phyloP scores from a whole-genome alignment of 2,113 vertebrate species.

The Okapia johnstoni region DNA sequence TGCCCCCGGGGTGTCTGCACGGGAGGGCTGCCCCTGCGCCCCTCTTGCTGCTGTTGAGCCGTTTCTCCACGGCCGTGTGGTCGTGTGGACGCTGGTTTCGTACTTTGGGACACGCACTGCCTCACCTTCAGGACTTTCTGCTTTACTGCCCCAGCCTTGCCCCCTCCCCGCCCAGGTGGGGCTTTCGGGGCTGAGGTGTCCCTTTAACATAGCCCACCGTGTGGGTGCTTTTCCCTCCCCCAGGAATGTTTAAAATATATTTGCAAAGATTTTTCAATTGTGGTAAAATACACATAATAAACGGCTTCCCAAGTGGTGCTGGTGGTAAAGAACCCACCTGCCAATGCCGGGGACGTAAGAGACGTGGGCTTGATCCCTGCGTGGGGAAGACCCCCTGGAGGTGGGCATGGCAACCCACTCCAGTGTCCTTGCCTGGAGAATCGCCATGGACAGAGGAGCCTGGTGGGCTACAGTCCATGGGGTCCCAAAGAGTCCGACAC shows the following conservation, averaged over 20 bases:
- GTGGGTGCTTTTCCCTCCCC: neutral
- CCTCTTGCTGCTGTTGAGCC: fast-evolving
- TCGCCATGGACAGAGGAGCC: neutral
- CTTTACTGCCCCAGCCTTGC: neutral
- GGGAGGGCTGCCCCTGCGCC: neutral
- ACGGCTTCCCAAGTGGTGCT: neutral
- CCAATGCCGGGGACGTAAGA: neutral
- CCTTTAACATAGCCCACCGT: neutral
- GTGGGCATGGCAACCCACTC: neutral
- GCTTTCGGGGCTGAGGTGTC: neutral
- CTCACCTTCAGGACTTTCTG: neutral
- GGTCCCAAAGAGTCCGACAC: neutral
- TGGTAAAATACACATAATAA: neutral
- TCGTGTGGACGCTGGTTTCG: fast-evolving
- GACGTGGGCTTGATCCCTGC: neutral
- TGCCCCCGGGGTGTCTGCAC: neutral
- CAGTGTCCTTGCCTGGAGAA: neutral
- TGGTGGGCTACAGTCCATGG: neutral
- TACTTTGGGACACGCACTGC: fast-evolving
- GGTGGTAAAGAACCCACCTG: neutral
- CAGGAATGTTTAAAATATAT: neutral
- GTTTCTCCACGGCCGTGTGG: fast-evolving
- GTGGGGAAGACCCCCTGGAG: neutral
- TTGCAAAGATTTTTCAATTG: neutral
- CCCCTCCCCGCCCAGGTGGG: neutral